A percentile compares a stretch with the other conserved stretches of the same genome.
Evolutionary conservation across 2,113 vertebrate species (phyloP).

Genomic region (Agapornis roseicollis): DNA sequence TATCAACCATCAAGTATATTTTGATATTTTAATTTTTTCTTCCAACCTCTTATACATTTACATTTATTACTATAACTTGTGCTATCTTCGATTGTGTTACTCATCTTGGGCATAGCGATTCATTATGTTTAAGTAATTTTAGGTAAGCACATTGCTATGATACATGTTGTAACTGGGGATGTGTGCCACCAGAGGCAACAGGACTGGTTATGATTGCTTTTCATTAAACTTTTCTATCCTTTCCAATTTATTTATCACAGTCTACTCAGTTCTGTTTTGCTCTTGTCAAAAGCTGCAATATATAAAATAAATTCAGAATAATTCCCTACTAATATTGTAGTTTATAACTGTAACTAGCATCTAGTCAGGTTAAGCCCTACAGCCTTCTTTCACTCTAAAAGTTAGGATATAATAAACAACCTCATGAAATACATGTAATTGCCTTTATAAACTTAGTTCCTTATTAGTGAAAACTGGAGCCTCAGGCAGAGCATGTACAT

Average conservation of each 20-base stretch:
- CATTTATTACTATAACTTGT: not conserved
- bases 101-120: accelerated
- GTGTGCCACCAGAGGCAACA: not conserved
- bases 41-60: not conserved
- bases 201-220: not conserved
- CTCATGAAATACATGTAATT: not conserved
- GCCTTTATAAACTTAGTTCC: not conserved
- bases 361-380: not conserved
- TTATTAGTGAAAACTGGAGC: not conserved
- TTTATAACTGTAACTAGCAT: not conserved
- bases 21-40: not conserved
- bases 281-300: not conserved
- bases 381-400: not conserved
- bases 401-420: not conserved
- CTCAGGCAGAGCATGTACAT: not conserved
- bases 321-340: not conserved
- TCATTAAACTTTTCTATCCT: not conserved
- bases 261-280: not conserved
- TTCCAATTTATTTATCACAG: not conserved
- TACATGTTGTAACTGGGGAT: not conserved
- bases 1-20: not conserved
- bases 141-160: not conserved
- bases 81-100: not conserved
- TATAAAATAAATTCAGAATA: not conserved
- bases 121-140: not conserved